Evolutionary conservation across 2,797 vertebrate genomes (phyloP), one percentile per base, ranked within the genome.

Genomic region (Eulemur mongoz): DNA sequence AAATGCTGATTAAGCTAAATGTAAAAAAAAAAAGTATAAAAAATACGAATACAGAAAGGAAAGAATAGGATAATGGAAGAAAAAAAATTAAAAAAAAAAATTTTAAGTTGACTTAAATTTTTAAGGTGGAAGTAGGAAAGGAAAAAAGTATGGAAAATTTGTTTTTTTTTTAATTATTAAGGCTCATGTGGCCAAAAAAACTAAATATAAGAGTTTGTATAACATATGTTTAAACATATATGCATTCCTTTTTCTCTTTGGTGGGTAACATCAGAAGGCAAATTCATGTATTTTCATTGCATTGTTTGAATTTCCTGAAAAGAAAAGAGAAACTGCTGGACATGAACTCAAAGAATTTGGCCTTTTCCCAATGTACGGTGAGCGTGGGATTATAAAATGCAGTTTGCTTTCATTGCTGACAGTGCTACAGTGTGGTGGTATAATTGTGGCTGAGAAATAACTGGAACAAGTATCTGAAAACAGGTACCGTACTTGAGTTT

Each of bases 271-370:
- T 70, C 50, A 93, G 72, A 85, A 89, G 50, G 23, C 52, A 96
- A 91, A 73, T 57, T 78, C 59, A 2, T 89, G 40, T 78, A 93
- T 73, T 94, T 94, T 91, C 82, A 43, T 84, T 94, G 84, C 38
- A 93, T 61, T 82, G 40, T 86, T 85, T 92, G 27, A 86, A 80
- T 97, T 92, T 80, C 40, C 75, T 79, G 22, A 95, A 94, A 86
- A 59, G 35, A 70, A 93, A 95, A 84, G 5, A 84, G 90, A 92
- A 48, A 84, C 15, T 70, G 7, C 25, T 80, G 85, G 57, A 88
- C 35, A 63, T 48, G 45, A 90, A 89, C 59, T 89, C 67, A 90
- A 94, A 87, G 18, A 82, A 45, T 38, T 76, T 48, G 38, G 18
- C 1, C 57, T 93, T 92, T 94, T 50, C 30, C n/a, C 84, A 65